phyloP scores from a whole-genome alignment of 2,888 invertebrate species.

The Pterostichus niger region DNA sequence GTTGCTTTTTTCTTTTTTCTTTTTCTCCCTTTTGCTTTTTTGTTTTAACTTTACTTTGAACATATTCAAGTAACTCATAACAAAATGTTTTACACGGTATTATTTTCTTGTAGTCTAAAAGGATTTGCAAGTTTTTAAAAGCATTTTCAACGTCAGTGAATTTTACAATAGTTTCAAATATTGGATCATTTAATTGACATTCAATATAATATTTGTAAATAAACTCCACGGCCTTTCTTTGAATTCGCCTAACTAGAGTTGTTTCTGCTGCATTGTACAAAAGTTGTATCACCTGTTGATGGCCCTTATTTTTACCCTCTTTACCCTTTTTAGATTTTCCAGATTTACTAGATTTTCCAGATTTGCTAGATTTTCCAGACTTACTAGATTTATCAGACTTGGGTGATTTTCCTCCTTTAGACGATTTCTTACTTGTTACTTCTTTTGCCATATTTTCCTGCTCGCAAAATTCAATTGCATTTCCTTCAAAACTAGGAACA shows the following conservation, averaged over 20 bases:
- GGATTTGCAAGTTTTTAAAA: conserved; percentile 69
- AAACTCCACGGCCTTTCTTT: conserved; percentile 70
- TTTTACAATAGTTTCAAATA: conserved; percentile 70
- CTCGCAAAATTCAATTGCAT: conserved; percentile 72
- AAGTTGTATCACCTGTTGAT: conserved; percentile 68
- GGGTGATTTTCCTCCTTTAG: no score
- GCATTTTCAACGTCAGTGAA: conserved; percentile 70
- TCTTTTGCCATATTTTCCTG: conserved; percentile 29
- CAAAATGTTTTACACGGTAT: conserved; percentile 67
- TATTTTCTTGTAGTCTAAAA: conserved; percentile 70
- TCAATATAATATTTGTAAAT: conserved; percentile 71
- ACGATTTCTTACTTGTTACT: neutral
- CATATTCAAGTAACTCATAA: conserved; percentile 64
- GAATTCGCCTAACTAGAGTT: conserved; percentile 69
- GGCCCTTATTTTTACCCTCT: conserved; percentile 28
- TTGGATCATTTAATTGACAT: conserved; percentile 69
- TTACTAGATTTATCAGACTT: conserved; percentile 35
- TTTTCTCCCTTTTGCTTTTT: conserved; percentile 64
- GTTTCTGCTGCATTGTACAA: conserved; percentile 69
- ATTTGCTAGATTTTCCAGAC: conserved; percentile 7
- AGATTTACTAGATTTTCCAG: conserved; percentile 16
- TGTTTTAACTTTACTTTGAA: conserved; percentile 68
- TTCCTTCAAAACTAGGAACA: conserved; percentile 71
- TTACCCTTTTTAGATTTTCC: conserved; percentile 64
- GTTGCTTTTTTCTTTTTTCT: conserved; percentile 23